Evolutionary conservation across 2,113 vertebrate species (phyloP).

Genomic region (Erythrolamprus reginae): DNA sequence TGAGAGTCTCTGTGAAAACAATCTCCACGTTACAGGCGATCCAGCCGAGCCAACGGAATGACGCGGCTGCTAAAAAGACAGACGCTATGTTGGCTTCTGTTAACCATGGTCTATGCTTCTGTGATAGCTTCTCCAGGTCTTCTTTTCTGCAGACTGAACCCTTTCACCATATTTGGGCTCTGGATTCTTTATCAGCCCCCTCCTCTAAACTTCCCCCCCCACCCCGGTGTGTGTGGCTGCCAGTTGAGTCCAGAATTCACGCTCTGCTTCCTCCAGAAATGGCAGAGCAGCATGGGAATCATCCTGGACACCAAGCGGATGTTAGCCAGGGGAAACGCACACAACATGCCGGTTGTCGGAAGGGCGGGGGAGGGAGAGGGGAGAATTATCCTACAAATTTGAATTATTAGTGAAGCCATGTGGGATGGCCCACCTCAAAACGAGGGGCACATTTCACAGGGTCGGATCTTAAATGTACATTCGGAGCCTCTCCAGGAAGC

Average conservation of each 20-base stretch:
- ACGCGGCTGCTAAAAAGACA: neutral
- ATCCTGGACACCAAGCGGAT: neutral
- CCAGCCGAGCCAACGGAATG: neutral
- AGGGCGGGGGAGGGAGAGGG: neutral
- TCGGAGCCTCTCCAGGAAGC: slow-evolving; percentile 45
- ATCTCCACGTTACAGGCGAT: neutral
- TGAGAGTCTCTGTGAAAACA: neutral
- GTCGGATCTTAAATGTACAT: slow-evolving; percentile 36
- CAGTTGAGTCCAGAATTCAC: neutral
- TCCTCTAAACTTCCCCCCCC: neutral
- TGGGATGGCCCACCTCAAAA: slow-evolving; percentile 35
- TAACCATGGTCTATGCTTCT: neutral
- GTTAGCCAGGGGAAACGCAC: neutral
- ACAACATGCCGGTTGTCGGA: neutral
- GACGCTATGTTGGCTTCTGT: neutral
- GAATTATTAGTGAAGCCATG: slow-evolving; percentile 34
- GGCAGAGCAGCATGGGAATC: neutral
- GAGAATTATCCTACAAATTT: slow-evolving; percentile 16
- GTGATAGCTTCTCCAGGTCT: neutral
- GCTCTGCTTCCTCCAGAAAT: neutral
- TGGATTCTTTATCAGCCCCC: too few relatives aligned
- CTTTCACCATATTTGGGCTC: neutral
- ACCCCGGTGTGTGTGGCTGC: neutral
- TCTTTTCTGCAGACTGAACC: neutral
- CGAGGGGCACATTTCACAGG: slow-evolving; percentile 33